Percentiles rank a stretch among this genome's conserved stretches.
Conservation (phyloP, 1,140 invertebrate species). For the Lepeophtheirus salmonis region DNA sequence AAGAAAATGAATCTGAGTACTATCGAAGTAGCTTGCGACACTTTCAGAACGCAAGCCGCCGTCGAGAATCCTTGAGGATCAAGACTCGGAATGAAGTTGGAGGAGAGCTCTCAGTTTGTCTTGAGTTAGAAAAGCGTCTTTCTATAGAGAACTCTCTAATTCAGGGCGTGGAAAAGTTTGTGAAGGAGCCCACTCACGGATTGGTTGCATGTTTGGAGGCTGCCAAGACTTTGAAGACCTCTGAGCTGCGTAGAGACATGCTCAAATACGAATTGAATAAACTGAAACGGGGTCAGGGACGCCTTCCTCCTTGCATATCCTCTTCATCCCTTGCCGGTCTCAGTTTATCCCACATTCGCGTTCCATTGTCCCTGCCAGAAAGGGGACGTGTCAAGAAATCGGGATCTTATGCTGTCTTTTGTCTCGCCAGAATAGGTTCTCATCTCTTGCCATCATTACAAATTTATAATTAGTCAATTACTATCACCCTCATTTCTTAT, state of each 20-base stretch:
- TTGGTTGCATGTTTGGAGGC: conserved; percentile 1
- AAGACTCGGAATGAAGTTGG: background rate
- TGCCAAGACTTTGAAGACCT: conserved; percentile 4
- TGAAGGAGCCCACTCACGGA: conserved; percentile 1
- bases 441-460: too few relatives aligned
- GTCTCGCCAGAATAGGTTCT: conserved; percentile 3
- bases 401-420: conserved; percentile 7
- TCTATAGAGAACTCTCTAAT: background rate
- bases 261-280: conserved; percentile 18
- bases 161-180: conserved; percentile 2
- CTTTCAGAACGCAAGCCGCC: conserved; percentile 1
- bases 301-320: background rate
- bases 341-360: conserved; percentile 16
- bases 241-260: conserved; percentile 8
- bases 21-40: background rate
- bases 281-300: conserved; percentile 11
- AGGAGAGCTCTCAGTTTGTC: background rate
- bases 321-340: conserved; percentile 6
- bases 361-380: conserved; percentile 5
- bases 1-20: background rate
- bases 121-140: conserved; percentile 5
- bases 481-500: too few relatives aligned
- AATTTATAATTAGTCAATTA: too few relatives aligned
- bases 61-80: background rate
- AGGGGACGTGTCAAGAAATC: background rate